phyloP scores from a whole-genome alignment of 2,113 vertebrate species.

The Myotis yumanensis region DNA sequence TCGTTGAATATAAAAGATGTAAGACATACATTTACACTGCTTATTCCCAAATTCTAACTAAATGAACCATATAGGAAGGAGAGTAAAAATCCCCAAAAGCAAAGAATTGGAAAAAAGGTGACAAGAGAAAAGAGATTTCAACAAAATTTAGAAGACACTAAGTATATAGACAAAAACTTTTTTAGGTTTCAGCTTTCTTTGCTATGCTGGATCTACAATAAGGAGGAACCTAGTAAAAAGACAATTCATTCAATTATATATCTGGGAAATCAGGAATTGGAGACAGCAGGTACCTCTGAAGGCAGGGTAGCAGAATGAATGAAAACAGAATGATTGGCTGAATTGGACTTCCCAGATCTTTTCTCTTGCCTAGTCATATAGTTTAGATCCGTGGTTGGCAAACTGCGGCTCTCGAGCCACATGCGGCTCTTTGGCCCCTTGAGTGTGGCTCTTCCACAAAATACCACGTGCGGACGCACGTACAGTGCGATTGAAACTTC shows the following conservation, averaged over 20 bases:
- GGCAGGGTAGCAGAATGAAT: not conserved
- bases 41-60: not conserved
- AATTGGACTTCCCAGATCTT: not conserved
- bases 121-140: not conserved
- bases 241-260: not conserved
- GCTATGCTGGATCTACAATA: not conserved
- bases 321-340: not conserved
- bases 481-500: too few relatives aligned
- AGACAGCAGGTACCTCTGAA: not conserved
- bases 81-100: not conserved
- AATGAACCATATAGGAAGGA: not conserved
- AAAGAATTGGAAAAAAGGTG: not conserved
- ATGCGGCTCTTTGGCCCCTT: too few relatives aligned
- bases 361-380: not conserved
- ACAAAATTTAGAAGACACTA: slow-evolving; percentile 8
- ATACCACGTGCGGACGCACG: too few relatives aligned
- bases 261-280: not conserved
- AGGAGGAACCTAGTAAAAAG: not conserved
- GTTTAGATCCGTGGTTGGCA: not conserved
- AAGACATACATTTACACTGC: not conserved
- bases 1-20: slow-evolving; percentile 11
- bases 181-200: not conserved
- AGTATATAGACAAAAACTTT: not conserved
- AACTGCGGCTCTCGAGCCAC: too few relatives aligned
- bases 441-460: too few relatives aligned